These are phyloP conservation scores for Parapristionchus giblindavisi DNA, from an alignment of 2,888 invertebrate genomes.

Conservation along the genomic window DNA sequence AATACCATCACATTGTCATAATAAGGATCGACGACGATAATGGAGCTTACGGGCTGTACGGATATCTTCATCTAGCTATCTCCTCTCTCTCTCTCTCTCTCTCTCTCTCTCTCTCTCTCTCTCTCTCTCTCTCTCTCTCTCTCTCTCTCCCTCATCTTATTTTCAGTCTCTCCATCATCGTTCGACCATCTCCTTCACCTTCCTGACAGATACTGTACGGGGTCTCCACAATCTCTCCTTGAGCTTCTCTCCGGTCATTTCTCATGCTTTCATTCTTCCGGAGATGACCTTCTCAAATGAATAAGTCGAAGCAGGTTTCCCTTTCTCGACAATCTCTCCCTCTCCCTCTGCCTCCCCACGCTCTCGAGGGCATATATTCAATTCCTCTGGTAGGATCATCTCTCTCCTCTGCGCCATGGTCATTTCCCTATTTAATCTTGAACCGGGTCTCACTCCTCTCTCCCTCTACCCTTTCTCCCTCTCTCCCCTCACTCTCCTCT, in stretches of 20 bases:
- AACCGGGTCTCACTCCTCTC: constrained; percentile 16
- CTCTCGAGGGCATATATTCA: not conserved
- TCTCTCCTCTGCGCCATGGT: constrained; percentile 9
- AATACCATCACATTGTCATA: not conserved
- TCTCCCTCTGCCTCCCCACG: not conserved
- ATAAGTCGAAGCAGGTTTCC: too few relatives aligned
- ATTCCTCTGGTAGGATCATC: not conserved
- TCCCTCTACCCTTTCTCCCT: too few relatives aligned
- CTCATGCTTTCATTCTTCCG: too few relatives aligned
- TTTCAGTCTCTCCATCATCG: not conserved
- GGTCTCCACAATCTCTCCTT: too few relatives aligned
- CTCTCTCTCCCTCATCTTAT: not conserved
- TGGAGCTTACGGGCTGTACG: not conserved
- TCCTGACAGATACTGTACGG: too few relatives aligned
- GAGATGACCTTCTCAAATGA: too few relatives aligned
- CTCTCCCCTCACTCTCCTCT: constrained; percentile 6
- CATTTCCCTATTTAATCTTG: not conserved
- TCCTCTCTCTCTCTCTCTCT: constrained; percentile 27
- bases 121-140: constrained; percentile 9
- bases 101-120: not conserved
- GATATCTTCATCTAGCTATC: not conserved
- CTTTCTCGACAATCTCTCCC: too few relatives aligned
- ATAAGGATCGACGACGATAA: not conserved
- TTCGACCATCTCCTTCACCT: not conserved
- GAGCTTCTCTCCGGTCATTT: too few relatives aligned